phyloP scores from a whole-genome alignment of 2,888 invertebrate genomes.

The Lagria hirta region DNA sequence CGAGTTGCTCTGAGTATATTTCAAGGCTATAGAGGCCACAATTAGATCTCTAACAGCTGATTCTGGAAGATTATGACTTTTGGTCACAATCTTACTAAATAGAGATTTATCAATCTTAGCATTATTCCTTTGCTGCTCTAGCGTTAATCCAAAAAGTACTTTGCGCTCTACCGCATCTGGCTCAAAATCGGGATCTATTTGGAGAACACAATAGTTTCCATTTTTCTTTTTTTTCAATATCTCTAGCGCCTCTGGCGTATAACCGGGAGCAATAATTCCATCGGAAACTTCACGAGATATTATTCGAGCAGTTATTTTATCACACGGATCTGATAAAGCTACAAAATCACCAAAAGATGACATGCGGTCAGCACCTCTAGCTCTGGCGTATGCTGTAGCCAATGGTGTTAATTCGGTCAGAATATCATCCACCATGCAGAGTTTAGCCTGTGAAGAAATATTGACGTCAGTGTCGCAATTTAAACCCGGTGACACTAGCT shows the following conservation, averaged over 20 bases:
- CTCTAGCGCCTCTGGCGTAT: slow-evolving; percentile 77
- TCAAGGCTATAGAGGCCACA: slow-evolving; percentile 93
- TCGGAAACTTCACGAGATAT: slow-evolving; percentile 95
- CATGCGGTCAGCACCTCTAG: slow-evolving; percentile 97
- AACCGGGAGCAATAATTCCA: slow-evolving; percentile 96
- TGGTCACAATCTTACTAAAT: slow-evolving; percentile 81
- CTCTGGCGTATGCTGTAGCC: slow-evolving; percentile 91
- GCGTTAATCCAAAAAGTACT: slow-evolving; percentile 78
- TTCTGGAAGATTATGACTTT: slow-evolving; percentile 67
- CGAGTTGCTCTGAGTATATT: slow-evolving; percentile 98
- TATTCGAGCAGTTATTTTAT: slow-evolving; percentile 85
- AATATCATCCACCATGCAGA: slow-evolving; percentile 93
- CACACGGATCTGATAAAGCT: slow-evolving; percentile 89
- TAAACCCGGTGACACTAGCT: too few species aligned
- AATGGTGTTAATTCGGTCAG: slow-evolving; percentile 72
- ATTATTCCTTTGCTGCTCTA: slow-evolving; percentile 90
- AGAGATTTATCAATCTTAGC: slow-evolving; percentile 74
- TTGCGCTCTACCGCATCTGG: slow-evolving; percentile 81
- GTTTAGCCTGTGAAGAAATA: slow-evolving; percentile 70
- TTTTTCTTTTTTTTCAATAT: slow-evolving; percentile 93
- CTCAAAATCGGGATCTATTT: slow-evolving; percentile 86
- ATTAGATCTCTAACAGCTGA: slow-evolving; percentile 84
- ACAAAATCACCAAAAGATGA: slow-evolving; percentile 99
- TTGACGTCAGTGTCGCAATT: slow-evolving; percentile 1
- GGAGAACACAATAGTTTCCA: slow-evolving; percentile 86